Conservation (phyloP, 2,888 invertebrate species). For the Chalcis sispes region DNA sequence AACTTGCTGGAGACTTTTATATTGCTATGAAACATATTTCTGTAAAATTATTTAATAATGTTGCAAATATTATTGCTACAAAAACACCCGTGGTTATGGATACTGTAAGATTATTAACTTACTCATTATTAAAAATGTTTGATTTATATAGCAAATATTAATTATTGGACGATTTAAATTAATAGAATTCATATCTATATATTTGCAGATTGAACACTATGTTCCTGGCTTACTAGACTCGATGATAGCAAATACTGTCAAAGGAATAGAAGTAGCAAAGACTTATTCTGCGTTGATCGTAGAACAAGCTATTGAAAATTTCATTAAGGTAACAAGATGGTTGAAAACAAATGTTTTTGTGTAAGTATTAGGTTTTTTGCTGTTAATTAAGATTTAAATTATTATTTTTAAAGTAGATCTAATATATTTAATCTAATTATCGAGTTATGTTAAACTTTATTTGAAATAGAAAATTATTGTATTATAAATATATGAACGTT, state of each 20-base stretch:
- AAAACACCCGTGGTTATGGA: conserved; percentile 78
- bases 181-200: background rate
- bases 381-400: conserved; percentile 19
- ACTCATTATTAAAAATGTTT: background rate
- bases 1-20: conserved; percentile 80
- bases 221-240: conserved; percentile 84
- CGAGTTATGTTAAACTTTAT: background rate
- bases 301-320: conserved; percentile 68
- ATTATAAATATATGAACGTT: background rate
- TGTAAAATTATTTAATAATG: conserved; percentile 77
- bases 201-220: conserved; percentile 82
- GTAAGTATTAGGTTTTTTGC: conserved; percentile 79
- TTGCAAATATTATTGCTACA: conserved; percentile 77
- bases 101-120: conserved; percentile 76
- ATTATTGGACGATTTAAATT: conserved; percentile 1
- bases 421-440: too few species aligned
- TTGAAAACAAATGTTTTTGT: conserved; percentile 86
- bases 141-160: background rate
- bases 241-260: conserved; percentile 77
- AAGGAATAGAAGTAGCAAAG: conserved; percentile 66
- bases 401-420: background rate
- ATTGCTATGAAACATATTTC: conserved; percentile 78
- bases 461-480: background rate
- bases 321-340: conserved; percentile 76
- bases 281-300: conserved; percentile 64